These are phyloP conservation scores for Melanostoma scalare DNA, from an alignment of 2,888 invertebrate genomes.

Conservation along the genomic window DNA sequence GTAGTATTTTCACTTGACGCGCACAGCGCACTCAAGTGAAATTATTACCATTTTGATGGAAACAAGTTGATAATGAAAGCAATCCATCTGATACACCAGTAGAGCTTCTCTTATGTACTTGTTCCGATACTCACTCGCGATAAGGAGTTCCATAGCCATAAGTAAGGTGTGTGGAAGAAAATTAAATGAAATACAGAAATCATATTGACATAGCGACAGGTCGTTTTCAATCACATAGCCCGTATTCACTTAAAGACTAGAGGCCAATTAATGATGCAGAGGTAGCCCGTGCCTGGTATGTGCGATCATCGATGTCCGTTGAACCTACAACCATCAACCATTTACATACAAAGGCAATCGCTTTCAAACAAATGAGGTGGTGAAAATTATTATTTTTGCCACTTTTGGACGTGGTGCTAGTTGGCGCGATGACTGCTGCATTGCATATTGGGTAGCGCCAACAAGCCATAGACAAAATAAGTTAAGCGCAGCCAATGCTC, in stretches of 20 bases:
- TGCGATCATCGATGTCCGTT: slow-evolving; percentile 33
- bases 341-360: slow-evolving; percentile 26
- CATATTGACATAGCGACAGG: slow-evolving; percentile 45
- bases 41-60: slow-evolving; percentile 44
- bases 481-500: slow-evolving; percentile 2
- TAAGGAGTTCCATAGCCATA: slow-evolving; percentile 11
- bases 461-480: background rate
- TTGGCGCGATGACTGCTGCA: background rate
- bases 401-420: slow-evolving; percentile 35
- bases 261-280: slow-evolving; percentile 19
- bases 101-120: background rate
- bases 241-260: background rate
- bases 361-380: slow-evolving; percentile 46
- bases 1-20: slow-evolving; percentile 8
- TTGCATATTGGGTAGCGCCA: slow-evolving; percentile 25
- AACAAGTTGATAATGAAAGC: slow-evolving; percentile 37
- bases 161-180: slow-evolving; percentile 6
- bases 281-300: background rate
- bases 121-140: slow-evolving; percentile 2
- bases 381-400: slow-evolving; percentile 48
- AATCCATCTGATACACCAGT: slow-evolving; percentile 16
- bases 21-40: slow-evolving; percentile 14
- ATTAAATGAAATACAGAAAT: slow-evolving; percentile 51
- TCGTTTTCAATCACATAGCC: background rate
- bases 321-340: slow-evolving; percentile 23